A percentile compares a stretch with the other conserved stretches of the same genome.
phyloP scores from a whole-genome alignment of 2,113 vertebrate species.

The Tylochromis polylepis region DNA sequence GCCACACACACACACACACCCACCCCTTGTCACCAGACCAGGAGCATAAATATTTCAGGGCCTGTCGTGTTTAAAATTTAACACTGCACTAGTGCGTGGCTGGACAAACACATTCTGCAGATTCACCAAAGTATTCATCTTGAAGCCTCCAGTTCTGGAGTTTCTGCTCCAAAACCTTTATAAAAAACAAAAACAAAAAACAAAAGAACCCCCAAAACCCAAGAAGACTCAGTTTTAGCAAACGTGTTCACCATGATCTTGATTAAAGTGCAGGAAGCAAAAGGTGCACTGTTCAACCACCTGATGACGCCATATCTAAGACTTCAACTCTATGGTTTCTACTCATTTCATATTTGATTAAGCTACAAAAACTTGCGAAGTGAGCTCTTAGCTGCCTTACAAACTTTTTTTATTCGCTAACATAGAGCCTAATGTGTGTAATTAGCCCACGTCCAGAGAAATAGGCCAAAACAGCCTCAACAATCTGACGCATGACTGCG shows the following conservation, averaged over 20 bases:
- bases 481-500: background rate
- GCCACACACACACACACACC: background rate
- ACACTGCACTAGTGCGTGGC: background rate
- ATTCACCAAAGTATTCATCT: background rate
- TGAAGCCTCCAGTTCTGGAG: background rate
- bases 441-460: slow-evolving; percentile 15
- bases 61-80: slow-evolving; percentile 55
- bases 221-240: background rate
- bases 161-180: background rate
- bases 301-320: background rate
- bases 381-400: background rate
- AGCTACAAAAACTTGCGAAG: background rate
- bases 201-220: fast-evolving
- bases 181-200: background rate
- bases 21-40: slow-evolving; percentile 52
- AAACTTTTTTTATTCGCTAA: background rate
- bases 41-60: slow-evolving; percentile 67
- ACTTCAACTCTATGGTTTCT: background rate
- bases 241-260: background rate
- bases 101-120: slow-evolving; percentile 9
- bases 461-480: slow-evolving; percentile 11
- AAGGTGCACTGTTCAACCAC: background rate
- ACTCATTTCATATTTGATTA: background rate
- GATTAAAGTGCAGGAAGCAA: background rate
- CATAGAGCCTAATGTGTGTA: background rate